These are phyloP conservation scores for Folsomia manolachei DNA, from an alignment of 2,888 invertebrate genomes.

Conservation along the genomic window DNA sequence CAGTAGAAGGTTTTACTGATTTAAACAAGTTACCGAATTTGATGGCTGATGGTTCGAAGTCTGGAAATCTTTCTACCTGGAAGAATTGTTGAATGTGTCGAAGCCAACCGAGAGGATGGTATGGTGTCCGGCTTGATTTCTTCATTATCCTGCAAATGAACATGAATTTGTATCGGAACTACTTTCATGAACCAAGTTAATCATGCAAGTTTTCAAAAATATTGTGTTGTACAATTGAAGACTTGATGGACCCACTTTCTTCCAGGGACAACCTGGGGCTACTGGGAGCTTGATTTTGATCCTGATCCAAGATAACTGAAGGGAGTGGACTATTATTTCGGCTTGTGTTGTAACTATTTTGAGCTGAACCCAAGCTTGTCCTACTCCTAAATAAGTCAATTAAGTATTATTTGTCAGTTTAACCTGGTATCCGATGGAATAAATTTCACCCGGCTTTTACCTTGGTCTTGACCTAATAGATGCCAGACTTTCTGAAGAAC, in stretches of 20 bases:
- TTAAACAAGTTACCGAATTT: slow-evolving; percentile 64
- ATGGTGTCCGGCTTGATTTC: neutral
- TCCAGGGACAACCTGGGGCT: slow-evolving; percentile 20
- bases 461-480: slow-evolving; percentile 54
- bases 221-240: neutral
- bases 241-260: slow-evolving; percentile 16
- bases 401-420: no score
- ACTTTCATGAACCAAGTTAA: no score
- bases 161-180: no score
- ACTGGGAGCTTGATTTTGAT: slow-evolving; percentile 16
- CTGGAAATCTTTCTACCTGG: slow-evolving; percentile 65
- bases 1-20: neutral
- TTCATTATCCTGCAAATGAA: neutral
- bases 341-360: slow-evolving; percentile 23
- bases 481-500: slow-evolving; percentile 62
- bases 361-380: slow-evolving; percentile 36
- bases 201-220: no score
- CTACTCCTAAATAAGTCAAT: slow-evolving; percentile 38
- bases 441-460: no score
- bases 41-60: slow-evolving; percentile 70
- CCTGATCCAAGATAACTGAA: neutral
- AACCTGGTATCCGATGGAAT: no score
- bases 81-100: slow-evolving; percentile 51
- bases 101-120: neutral
- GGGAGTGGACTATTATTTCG: slow-evolving; percentile 15